Conservation (phyloP, 2,888 invertebrate species). For the Aleiodes leptofemur region DNA sequence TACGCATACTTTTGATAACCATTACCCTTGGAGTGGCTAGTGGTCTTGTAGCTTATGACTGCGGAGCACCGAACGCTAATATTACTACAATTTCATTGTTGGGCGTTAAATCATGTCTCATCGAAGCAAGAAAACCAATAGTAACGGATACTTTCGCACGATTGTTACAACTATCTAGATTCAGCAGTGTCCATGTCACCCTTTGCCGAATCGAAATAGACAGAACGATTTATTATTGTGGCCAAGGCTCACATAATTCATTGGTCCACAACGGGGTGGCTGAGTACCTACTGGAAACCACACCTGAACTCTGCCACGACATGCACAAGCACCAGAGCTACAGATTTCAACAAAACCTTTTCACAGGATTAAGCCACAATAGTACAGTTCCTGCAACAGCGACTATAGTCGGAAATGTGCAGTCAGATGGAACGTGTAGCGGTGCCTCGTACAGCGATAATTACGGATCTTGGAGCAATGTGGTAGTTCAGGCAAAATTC, state of each 20-base stretch:
- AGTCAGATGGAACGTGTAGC: not conserved
- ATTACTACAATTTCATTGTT: too few species aligned
- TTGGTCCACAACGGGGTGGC: not conserved
- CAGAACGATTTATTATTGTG: not conserved
- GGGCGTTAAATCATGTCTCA: too few species aligned
- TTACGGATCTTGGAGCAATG: slow-evolving; percentile 9
- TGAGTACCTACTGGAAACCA: not conserved
- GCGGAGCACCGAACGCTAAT: too few species aligned
- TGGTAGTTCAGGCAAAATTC: not conserved
- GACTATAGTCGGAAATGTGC: not conserved
- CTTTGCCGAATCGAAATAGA: not conserved
- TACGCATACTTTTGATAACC: too few species aligned
- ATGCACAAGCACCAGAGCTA: not conserved
- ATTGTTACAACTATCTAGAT: too few species aligned
- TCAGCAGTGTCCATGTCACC: too few species aligned
- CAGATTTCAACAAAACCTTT: not conserved
- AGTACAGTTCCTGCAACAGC: not conserved
- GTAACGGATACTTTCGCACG: too few species aligned
- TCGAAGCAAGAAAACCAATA: too few species aligned
- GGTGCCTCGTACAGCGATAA: not conserved
- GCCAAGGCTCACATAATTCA: not conserved
- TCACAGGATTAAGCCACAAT: not conserved
- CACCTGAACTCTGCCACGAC: too few species aligned
- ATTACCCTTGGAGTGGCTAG: not conserved
- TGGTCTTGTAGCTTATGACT: not conserved